Conservation (phyloP, 2,888 invertebrate genomes). For the Conomelus anceps region DNA sequence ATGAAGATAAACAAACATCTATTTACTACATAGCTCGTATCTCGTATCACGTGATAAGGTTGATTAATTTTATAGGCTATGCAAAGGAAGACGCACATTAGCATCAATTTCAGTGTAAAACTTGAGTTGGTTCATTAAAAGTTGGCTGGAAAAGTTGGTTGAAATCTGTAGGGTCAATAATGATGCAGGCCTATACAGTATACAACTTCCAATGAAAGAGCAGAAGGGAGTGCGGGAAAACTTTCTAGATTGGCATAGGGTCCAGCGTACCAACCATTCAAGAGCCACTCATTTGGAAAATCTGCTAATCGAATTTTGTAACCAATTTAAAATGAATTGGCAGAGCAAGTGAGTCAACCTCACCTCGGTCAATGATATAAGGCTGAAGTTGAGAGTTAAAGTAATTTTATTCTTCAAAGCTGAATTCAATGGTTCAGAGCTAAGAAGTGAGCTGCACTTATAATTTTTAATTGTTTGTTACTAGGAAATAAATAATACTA, state of each 20-base stretch:
- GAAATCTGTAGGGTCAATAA: not conserved
- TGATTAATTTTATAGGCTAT: too few relatives aligned
- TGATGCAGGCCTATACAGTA: not conserved
- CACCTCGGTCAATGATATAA: not conserved
- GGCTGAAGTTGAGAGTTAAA: not conserved
- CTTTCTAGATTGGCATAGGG: not conserved
- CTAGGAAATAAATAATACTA: too few relatives aligned
- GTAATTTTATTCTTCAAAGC: too few relatives aligned
- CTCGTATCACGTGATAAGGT: too few relatives aligned
- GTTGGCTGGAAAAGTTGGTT: not conserved
- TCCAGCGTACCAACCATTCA: not conserved
- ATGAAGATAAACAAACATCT: too few relatives aligned
- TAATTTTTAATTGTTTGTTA: too few relatives aligned
- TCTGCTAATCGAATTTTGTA: not conserved
- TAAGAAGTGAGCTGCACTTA: too few relatives aligned
- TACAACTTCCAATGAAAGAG: not conserved
- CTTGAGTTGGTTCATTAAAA: not conserved
- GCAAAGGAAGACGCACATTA: not conserved
- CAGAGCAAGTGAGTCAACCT: not conserved
- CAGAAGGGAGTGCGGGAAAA: not conserved
- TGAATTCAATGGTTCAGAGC: too few relatives aligned
- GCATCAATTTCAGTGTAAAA: not conserved
- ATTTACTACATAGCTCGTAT: too few relatives aligned
- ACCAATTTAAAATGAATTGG: not conserved
- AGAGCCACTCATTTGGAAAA: not conserved